These are phyloP conservation scores for Cetoscarus ocellatus DNA, from an alignment of 2,797 vertebrate genomes.

Conservation along the genomic window DNA sequence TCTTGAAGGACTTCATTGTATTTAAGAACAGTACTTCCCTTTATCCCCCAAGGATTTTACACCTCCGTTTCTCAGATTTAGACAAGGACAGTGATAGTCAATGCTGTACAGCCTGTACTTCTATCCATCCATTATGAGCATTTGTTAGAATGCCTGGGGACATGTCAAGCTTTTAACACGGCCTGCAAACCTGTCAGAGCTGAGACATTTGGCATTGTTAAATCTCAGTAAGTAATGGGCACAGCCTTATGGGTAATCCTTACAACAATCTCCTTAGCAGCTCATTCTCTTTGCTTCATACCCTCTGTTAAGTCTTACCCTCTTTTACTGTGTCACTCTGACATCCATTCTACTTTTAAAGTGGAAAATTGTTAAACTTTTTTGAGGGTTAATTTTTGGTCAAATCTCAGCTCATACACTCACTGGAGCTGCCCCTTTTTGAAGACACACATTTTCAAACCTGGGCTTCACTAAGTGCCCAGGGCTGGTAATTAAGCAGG, in stretches of 20 bases:
- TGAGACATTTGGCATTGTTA: constrained; percentile 65
- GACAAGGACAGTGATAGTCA: constrained; percentile 4
- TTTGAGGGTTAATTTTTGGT: constrained; percentile 6
- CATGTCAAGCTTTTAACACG: constrained; percentile 33
- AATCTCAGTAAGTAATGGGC: constrained; percentile 50
- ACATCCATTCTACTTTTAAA: neutral
- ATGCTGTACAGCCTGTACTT: constrained; percentile 3
- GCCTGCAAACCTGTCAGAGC: constrained; percentile 61
- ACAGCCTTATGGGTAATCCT: constrained; percentile 33
- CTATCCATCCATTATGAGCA: constrained; percentile 36
- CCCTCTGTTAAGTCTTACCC: neutral
- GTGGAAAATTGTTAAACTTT: neutral
- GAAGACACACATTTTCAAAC: constrained; percentile 38
- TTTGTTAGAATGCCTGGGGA: constrained; percentile 40
- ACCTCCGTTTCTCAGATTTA: neutral
- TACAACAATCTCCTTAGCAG: constrained; percentile 32
- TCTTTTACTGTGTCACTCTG: constrained; percentile 9
- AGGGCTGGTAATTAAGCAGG: constrained; percentile 73
- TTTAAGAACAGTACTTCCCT: constrained; percentile 5
- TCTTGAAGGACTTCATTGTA: constrained; percentile 2
- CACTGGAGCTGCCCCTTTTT: constrained; percentile 16
- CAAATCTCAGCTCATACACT: constrained; percentile 17
- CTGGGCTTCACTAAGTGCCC: constrained; percentile 51
- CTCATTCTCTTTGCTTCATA: constrained; percentile 8
- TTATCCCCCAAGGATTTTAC: constrained; percentile 6